Percentiles rank a stretch among this genome's conserved stretches.
phyloP scores from a whole-genome alignment of 2,888 invertebrate genomes.

The Drosophila nr. medialis region DNA sequence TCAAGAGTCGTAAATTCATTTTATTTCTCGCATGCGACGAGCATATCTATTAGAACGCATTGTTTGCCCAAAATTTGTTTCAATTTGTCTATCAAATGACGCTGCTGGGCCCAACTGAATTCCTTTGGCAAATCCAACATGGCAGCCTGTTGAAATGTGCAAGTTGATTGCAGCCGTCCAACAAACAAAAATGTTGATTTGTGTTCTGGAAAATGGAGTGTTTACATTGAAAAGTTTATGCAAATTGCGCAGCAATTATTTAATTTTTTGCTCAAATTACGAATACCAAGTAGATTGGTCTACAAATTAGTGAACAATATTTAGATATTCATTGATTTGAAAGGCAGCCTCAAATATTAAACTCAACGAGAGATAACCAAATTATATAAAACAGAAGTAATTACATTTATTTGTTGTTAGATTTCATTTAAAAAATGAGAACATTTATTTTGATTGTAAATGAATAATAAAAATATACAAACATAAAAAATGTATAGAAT shows the following conservation, averaged over 20 bases:
- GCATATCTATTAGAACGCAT: conserved; percentile 60
- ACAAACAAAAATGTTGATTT: background rate
- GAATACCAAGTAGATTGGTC: background rate
- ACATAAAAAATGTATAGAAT: background rate
- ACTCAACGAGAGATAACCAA: background rate
- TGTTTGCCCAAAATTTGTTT: conserved; percentile 49
- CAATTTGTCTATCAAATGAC: conserved; percentile 55
- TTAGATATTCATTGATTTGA: background rate
- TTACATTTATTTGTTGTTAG: background rate
- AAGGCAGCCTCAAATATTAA: background rate
- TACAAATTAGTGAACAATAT: background rate
- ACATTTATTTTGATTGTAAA: background rate
- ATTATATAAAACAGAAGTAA: background rate
- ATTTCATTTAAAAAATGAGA: background rate
- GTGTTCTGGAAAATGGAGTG: conserved; percentile 1
- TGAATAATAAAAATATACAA: background rate
- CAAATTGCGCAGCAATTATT: conserved; percentile 3
- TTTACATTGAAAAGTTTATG: conserved; percentile 20
- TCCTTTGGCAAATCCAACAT: conserved; percentile 9
- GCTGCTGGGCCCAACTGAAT: conserved; percentile 12
- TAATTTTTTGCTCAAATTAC: background rate
- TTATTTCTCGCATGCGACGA: conserved; percentile 44
- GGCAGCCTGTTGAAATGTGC: conserved; percentile 19
- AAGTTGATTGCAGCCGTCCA: conserved; percentile 7
- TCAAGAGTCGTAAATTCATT: conserved; percentile 70